Evolutionary conservation across 2,113 vertebrate genomes (phyloP), one percentile per base, ranked within the genome.

Genomic region (Paracanthobrama guichenoti): DNA sequence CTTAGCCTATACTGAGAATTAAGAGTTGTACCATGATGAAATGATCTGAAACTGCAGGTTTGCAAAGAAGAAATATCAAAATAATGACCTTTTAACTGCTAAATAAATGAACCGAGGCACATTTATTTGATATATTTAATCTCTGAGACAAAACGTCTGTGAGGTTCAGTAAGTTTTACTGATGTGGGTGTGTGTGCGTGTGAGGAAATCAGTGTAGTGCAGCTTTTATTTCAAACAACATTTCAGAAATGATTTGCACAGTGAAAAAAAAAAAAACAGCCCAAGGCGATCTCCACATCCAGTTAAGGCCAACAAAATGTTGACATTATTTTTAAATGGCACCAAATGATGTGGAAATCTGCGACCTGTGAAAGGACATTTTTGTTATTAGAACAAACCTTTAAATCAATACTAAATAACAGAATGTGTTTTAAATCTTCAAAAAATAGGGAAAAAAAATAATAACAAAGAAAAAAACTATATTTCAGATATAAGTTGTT

Each of bases 401-500:
- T 82, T 48, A 84, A 90, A 93, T 91, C 89, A 84, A 93, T 92
- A 93, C 88, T 88, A 90, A 89, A 91, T 92, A 90, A 90, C 88
- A 88, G 71, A 84, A 84, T 85, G 24, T 22, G 10, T 13, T 44
- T 48, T 50, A 66, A 66, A 46, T 20, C 10, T 62, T 24, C 20
- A 77, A 14, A n/a, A 14, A 59, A 20, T 0, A 39, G 31, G 1
- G 31, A 12, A 35, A 28, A 14, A 18, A 53, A 18, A 18, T 5
- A 39, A 39, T 39, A 2, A 53, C 2, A 46, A 46, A 46, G 35
- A 46, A 3, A 48, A n/a, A 46, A 46, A 44, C 44, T 35, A 50
- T 18, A 50, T 14, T 50, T 18, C 16, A 7, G 50, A 4, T 16
- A 50, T 6, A 4, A 16, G 14, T 50, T n/a, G n/a, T n/a, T n/a